These are phyloP conservation scores for Drosophila nebulosa DNA, from an alignment of 1,140 invertebrate species.

Conservation along the genomic window DNA sequence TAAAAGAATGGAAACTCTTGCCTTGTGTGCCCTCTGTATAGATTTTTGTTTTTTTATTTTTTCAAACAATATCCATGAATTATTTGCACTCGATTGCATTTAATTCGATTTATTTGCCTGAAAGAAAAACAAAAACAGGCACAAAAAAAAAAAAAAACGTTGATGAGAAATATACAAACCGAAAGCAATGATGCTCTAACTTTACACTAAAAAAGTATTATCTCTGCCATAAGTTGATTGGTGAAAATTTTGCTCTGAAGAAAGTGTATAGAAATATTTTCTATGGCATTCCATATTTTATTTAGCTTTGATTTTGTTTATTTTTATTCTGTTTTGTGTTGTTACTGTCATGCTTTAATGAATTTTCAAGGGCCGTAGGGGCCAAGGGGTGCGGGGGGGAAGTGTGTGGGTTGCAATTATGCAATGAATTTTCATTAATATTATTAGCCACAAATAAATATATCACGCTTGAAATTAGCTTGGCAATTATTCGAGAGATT, in stretches of 20 bases:
- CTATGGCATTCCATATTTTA: neutral
- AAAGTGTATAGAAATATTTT: neutral
- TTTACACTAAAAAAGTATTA: no score
- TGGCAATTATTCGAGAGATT: no score
- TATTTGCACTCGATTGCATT: conserved; percentile 60
- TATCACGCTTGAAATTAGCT: no score
- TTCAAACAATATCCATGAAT: conserved; percentile 17
- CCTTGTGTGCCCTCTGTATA: neutral
- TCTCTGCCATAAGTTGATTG: no score
- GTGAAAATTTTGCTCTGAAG: no score
- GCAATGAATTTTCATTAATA: neutral
- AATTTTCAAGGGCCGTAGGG: neutral
- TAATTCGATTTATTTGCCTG: conserved; percentile 50
- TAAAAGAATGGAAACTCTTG: conserved; percentile 34
- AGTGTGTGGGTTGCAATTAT: no score
- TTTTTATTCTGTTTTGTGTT: conserved; percentile 16
- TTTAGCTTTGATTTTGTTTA: neutral
- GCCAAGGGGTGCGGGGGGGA: no score
- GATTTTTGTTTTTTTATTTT: neutral
- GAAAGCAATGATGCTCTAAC: neutral
- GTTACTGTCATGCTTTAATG: conserved; percentile 27
- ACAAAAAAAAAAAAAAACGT: neutral
- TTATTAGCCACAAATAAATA: neutral
- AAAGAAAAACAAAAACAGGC: neutral
- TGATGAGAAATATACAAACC: neutral